Base-by-base conservation (phyloP, 2,888 invertebrate species). In the Netelia virgata region DNA sequence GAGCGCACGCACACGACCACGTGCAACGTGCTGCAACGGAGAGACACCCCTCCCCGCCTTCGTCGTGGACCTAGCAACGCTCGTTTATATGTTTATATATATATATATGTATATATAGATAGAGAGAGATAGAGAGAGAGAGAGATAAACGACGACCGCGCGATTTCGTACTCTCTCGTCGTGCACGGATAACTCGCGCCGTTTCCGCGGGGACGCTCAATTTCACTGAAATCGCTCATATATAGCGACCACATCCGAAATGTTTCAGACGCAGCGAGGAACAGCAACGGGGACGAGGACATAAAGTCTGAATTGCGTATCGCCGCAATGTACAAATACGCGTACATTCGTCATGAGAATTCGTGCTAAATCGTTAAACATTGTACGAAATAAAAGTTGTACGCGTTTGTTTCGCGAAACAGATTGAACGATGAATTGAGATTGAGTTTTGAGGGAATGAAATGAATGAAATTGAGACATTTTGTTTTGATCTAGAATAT, bases 111-210 rank as follows among this genome's bases (percentile, higher is more conserved):
- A n/a, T n/a, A n/a, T n/a, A n/a, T n/a, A n/a, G n/a, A n/a, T n/a
- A n/a, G n/a, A n/a, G n/a, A n/a, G n/a, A n/a, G n/a, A n/a, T n/a
- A n/a, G 23, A 23, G 23, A 23, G 50, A 50, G n/a, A 50, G 50
- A 50, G 28, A 55, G 55, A 8, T n/a, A 16, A 55, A n/a, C 55
- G 18, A 18, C 14, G 41, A 57, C 5, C 70, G 55, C 66, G 82
- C 74, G 75, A 72, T 81, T 69, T 77, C 63, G 70, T 80, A 23
- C 47, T 66, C 68, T 41, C 36, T 41, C 59, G 50, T 77, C 53
- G 77, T 77, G 57, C 77, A 47, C 72, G 82, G 41, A 83, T 83
- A 83, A 75, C 79, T 79, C 70, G 57, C 83, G 76, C 68, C 83
- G 72, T 50, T 80, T 84, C 61, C 75, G 72, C 66, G 68, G 68